A percentile compares a stretch with the other conserved stretches of the same genome.
These are phyloP conservation scores for Meganola albula DNA, from an alignment of 2,888 invertebrate species.

Conservation along the genomic window DNA sequence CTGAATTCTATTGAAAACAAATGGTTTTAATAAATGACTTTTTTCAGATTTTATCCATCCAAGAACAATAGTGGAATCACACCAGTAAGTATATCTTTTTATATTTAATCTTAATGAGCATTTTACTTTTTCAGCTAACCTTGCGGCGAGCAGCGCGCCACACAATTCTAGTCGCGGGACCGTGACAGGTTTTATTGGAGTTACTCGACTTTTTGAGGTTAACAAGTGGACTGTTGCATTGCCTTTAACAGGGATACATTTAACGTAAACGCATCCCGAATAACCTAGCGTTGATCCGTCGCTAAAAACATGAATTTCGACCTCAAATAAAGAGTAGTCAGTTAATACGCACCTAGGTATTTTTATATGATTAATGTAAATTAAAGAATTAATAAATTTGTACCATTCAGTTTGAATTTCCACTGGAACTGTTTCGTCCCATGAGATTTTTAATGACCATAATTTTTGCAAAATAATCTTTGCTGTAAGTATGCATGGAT, in stretches of 20 bases:
- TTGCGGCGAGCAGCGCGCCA: not conserved
- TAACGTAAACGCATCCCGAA: constrained; percentile 18
- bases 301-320: constrained; percentile 23
- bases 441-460: constrained; percentile 19
- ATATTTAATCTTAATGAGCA: not conserved
- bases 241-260: constrained; percentile 4
- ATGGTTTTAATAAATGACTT: not conserved
- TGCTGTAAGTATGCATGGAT: constrained; percentile 20
- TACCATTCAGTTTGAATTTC: constrained; percentile 1
- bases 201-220: constrained; percentile 11
- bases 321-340: not conserved
- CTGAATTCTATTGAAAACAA: constrained; percentile 1
- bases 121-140: not conserved
- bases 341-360: constrained; percentile 18
- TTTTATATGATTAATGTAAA: constrained; percentile 11
- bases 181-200: not conserved
- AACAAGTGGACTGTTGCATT: constrained; percentile 13
- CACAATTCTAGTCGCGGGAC: not conserved
- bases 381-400: constrained; percentile 1
- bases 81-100: not conserved
- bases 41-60: not conserved
- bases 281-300: constrained; percentile 24
- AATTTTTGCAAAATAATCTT: constrained; percentile 24
- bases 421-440: constrained; percentile 21
- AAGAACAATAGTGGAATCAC: not conserved